A percentile compares a stretch with the other conserved stretches of the same genome.
These are phyloP conservation scores for Aulostomus chinensis DNA, from an alignment of 2,797 vertebrate genomes.

Conservation along the genomic window DNA sequence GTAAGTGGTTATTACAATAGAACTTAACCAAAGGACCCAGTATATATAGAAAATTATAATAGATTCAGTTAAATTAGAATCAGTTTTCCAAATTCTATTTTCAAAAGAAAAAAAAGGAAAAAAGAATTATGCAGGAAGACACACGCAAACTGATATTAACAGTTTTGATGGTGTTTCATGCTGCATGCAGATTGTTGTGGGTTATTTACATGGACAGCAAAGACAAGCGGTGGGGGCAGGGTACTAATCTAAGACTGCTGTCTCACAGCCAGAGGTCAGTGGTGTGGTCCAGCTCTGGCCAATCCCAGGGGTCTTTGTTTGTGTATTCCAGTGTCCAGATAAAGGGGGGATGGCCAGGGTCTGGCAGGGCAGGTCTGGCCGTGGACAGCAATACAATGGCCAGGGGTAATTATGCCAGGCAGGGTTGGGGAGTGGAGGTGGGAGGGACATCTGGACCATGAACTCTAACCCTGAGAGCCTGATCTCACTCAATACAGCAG, in stretches of 20 bases:
- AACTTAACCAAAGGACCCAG: too few species aligned
- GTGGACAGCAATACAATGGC: slow-evolving; percentile 69
- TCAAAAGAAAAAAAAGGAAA: too few species aligned
- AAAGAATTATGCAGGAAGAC: neutral
- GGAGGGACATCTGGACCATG: slow-evolving; percentile 80
- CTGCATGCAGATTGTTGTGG: slow-evolving; percentile 27
- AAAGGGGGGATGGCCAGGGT: slow-evolving; percentile 52
- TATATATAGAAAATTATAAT: too few species aligned
- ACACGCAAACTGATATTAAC: neutral
- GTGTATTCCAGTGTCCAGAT: slow-evolving; percentile 67
- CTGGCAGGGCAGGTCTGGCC: slow-evolving; percentile 54
- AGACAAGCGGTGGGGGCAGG: slow-evolving; percentile 44
- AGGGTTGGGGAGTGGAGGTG: slow-evolving; percentile 67
- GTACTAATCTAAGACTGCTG: slow-evolving; percentile 56
- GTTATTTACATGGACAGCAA: slow-evolving; percentile 54
- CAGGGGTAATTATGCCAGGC: slow-evolving; percentile 69
- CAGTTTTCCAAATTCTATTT: too few species aligned
- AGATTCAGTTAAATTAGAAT: too few species aligned
- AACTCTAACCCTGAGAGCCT: slow-evolving; percentile 71
- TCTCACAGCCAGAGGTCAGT: slow-evolving; percentile 69
- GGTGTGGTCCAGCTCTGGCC: slow-evolving; percentile 55
- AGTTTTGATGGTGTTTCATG: neutral
- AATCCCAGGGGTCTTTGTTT: slow-evolving; percentile 60
- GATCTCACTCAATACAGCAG: slow-evolving; percentile 65
- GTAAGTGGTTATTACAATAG: too few species aligned